Conservation (phyloP, 2,113 vertebrate species). For the Baryphthengus martii region DNA sequence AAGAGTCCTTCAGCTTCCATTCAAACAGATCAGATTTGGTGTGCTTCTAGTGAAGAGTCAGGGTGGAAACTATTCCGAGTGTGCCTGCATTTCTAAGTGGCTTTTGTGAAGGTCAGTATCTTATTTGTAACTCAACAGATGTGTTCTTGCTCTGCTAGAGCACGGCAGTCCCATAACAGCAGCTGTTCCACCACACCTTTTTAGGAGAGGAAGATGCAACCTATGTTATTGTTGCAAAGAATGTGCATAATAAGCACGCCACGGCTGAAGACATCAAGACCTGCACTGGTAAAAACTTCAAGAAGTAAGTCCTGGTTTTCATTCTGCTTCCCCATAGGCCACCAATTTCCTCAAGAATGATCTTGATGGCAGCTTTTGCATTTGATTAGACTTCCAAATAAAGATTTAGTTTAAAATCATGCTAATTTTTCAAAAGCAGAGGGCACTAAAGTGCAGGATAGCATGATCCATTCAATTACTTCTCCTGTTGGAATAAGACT, state of each 20-base stretch:
- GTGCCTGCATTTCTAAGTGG: not conserved
- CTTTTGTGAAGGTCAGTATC: not conserved
- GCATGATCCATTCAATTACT: not conserved
- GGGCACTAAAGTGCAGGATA: not conserved
- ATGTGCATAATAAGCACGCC: not conserved
- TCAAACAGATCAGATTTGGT: not conserved
- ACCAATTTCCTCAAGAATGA: not conserved
- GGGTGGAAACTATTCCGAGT: not conserved
- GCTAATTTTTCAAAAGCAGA: not conserved
- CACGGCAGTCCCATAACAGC: not conserved
- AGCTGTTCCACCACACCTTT: not conserved
- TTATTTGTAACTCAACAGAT: not conserved
- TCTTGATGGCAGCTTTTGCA: not conserved
- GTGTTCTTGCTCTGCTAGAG: not conserved
- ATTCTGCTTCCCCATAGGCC: not conserved
- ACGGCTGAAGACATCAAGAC: not conserved
- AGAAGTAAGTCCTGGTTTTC: not conserved
- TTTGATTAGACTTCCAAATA: not conserved
- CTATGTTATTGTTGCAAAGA: not conserved
- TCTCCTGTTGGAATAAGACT: not conserved
- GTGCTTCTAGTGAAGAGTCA: not conserved
- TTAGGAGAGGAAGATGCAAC: not conserved
- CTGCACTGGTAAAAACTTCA: not conserved
- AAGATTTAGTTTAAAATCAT: not conserved
- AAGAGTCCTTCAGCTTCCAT: not conserved